These are phyloP conservation scores for Cliona cf. orientalis DNA, from an alignment of 37 sponge, comb jelly and placozoan species.

Conservation along the genomic window DNA sequence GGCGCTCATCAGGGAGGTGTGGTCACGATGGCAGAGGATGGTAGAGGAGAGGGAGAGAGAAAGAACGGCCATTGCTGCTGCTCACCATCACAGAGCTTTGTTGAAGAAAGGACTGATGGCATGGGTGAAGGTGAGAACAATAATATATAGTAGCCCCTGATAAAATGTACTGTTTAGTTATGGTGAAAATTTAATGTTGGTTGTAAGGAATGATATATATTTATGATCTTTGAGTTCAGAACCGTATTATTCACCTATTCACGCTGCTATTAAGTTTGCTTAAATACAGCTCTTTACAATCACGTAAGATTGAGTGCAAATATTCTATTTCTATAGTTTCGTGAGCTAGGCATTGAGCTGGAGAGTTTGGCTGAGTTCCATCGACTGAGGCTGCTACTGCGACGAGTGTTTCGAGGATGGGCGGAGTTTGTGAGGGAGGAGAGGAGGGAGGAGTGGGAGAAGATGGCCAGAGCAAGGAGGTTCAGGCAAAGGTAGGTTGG, in stretches of 20 bases:
- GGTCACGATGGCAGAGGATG: not conserved
- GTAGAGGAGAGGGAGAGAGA: constrained; percentile 16
- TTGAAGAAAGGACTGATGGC: constrained; percentile 3
- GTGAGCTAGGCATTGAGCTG: constrained; percentile 1
- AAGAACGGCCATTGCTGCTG: constrained; percentile 15
- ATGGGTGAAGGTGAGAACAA: constrained; percentile 57
- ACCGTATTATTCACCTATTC: too few relatives aligned
- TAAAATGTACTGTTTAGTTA: too few relatives aligned
- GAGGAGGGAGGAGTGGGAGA: constrained; percentile 54
- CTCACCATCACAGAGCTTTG: not conserved
- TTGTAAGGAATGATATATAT: too few relatives aligned
- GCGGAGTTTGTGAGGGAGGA: constrained; percentile 31
- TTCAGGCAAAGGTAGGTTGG: constrained; percentile 19
- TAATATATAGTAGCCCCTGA: too few relatives aligned
- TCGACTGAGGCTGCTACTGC: not conserved
- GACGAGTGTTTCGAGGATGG: constrained; percentile 57
- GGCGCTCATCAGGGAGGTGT: not conserved
- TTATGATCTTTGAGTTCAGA: too few relatives aligned
- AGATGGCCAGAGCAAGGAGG: constrained; percentile 42
- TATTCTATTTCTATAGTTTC: constrained; percentile 23
- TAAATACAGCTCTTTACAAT: not conserved
- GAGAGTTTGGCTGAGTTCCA: constrained; percentile 1
- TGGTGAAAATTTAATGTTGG: too few relatives aligned
- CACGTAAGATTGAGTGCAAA: not conserved
- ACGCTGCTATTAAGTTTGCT: not conserved